Percentiles rank a stretch among this genome's conserved stretches.
Evolutionary conservation across 1,140 invertebrate genomes (phyloP).

Genomic region (Cyrtorhinus lividipennis): DNA sequence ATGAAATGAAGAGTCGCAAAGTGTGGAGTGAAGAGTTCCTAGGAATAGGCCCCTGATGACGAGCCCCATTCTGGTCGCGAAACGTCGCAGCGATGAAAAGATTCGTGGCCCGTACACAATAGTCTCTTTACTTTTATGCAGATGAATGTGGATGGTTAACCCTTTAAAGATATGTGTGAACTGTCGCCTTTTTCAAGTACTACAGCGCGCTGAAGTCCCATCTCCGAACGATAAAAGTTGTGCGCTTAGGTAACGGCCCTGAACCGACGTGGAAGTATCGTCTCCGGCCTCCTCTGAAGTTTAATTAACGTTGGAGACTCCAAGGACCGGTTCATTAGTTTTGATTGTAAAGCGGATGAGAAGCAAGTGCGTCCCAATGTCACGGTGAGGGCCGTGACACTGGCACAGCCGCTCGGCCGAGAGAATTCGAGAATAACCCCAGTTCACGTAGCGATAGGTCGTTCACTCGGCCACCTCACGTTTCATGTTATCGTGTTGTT

Average conservation of each 20-base stretch:
- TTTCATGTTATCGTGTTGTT: background rate
- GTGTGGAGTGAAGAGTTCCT: no score
- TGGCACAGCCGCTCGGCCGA: no score
- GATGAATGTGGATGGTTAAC: no score
- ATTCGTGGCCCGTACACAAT: no score
- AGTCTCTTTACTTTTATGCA: no score
- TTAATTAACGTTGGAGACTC: background rate
- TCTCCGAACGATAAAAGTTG: background rate
- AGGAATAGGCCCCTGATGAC: no score
- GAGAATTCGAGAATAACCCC: no score
- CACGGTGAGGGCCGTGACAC: background rate
- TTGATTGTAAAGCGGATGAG: background rate
- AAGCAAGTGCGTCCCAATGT: background rate
- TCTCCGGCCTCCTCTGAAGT: background rate
- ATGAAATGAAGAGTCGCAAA: no score
- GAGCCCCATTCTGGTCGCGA: no score
- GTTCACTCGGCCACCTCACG: background rate
- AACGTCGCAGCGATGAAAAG: no score
- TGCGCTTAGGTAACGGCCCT: background rate
- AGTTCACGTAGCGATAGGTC: background rate
- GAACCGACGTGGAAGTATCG: background rate
- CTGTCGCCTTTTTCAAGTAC: background rate
- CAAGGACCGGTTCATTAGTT: background rate
- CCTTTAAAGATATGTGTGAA: no score
- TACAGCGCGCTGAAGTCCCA: background rate